Evolutionary conservation across 2,888 invertebrate genomes (phyloP).

Genomic region (Tiliacea citrago): DNA sequence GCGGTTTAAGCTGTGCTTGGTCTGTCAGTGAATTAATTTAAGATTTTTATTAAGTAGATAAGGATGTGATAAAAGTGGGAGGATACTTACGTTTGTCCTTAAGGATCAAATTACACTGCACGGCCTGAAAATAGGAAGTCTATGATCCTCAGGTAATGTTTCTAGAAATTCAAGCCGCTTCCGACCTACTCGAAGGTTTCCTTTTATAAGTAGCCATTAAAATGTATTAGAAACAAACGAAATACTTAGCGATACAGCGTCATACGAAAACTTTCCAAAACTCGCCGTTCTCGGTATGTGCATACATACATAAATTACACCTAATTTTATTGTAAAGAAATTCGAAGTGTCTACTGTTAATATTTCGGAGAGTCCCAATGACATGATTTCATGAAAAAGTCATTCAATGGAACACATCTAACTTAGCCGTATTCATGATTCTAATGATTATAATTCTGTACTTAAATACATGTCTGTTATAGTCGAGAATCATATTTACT

Average conservation of each 20-base stretch:
- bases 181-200: slow-evolving; percentile 1
- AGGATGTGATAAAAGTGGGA: neutral
- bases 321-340: neutral
- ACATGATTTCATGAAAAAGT: no score
- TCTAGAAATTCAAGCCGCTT: slow-evolving; percentile 4
- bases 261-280: slow-evolving; percentile 55
- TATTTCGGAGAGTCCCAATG: neutral
- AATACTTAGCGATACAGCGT: slow-evolving; percentile 27
- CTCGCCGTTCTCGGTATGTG: slow-evolving; percentile 13
- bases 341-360: neutral
- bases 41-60: neutral
- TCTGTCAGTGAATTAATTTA: neutral
- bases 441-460: no score
- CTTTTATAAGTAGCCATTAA: slow-evolving; percentile 48
- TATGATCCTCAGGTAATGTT: neutral
- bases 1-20: no score
- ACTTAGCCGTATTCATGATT: no score
- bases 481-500: no score
- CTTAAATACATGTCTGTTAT: no score
- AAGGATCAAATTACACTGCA: slow-evolving; percentile 12
- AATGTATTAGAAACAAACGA: slow-evolving; percentile 51
- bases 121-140: neutral
- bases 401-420: no score
- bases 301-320: slow-evolving; percentile 55
- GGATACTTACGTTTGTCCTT: neutral